Evolutionary conservation across 1,140 invertebrate genomes (phyloP).

Genomic region (Achroia grisella): DNA sequence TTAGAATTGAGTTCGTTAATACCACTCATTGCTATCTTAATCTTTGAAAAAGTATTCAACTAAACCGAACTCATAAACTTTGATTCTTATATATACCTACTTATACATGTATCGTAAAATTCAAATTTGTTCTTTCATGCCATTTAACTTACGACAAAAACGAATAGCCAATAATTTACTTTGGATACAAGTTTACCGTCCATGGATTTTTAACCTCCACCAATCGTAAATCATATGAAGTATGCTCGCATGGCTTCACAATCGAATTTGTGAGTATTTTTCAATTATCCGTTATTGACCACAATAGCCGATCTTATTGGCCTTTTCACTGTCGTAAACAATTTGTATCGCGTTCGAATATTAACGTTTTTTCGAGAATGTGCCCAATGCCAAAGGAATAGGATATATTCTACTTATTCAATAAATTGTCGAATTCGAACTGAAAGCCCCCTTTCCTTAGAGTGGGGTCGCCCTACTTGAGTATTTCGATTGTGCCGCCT

Average conservation of each 20-base stretch:
- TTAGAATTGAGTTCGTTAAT: conserved; percentile 6
- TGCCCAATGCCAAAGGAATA: conserved; percentile 11
- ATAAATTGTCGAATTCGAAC: conserved; percentile 17
- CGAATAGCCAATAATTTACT: conserved; percentile 16
- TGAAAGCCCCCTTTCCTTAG: conserved; percentile 21
- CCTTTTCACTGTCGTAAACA: conserved; percentile 47
- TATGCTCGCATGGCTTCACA: conserved; percentile 41
- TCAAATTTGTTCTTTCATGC: conserved; percentile 11
- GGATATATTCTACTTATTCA: conserved; percentile 6
- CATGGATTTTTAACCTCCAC: conserved; percentile 28
- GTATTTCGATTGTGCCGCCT: conserved; percentile 34
- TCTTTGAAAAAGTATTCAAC: no score
- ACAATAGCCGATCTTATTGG: conserved; percentile 48
- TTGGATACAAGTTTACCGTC: conserved; percentile 13
- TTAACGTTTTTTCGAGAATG: conserved; percentile 7
- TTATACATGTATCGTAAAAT: conserved; percentile 20
- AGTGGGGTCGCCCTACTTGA: conserved; percentile 36
- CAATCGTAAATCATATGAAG: conserved; percentile 51
- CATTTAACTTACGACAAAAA: conserved; percentile 13
- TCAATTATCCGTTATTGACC: conserved; percentile 64
- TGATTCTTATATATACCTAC: neutral
- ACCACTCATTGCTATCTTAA: no score
- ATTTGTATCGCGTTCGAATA: conserved; percentile 29
- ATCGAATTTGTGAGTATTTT: conserved; percentile 60
- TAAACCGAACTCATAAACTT: no score